Evolutionary conservation across 2,113 vertebrate species (phyloP).

Genomic region (Athene noctua): DNA sequence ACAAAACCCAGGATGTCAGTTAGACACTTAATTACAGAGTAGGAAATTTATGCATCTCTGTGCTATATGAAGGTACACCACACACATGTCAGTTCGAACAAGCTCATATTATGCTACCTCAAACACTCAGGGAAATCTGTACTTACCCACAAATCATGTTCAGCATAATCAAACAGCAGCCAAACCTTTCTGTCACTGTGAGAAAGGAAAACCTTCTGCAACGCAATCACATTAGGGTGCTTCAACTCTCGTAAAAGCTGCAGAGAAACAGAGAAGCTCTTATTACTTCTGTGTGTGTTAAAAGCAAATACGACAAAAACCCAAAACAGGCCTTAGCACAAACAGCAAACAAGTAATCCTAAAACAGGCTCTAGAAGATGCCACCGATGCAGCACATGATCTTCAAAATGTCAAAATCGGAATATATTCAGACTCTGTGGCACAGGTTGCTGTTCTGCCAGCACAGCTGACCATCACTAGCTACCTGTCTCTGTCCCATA

Average conservation of each 20-base stretch:
- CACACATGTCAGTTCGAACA: not conserved
- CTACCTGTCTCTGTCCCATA: not conserved
- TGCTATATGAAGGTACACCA: rapidly evolving
- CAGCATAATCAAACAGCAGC: slow-evolving; percentile 91
- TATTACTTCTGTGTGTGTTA: not conserved
- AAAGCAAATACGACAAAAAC: not conserved
- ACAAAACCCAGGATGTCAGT: not conserved
- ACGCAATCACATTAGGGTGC: slow-evolving; percentile 88
- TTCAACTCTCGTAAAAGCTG: slow-evolving; percentile 90
- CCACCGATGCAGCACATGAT: not conserved
- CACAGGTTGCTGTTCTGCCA: not conserved
- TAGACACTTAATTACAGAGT: not conserved
- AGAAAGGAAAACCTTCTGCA: slow-evolving; percentile 92
- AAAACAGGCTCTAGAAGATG: not conserved
- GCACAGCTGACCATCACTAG: not conserved
- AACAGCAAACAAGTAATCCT: not conserved
- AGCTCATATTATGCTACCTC: not conserved
- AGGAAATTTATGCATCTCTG: not conserved
- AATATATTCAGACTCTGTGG: rapidly evolving
- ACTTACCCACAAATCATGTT: slow-evolving; percentile 91
- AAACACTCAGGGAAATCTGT: not conserved
- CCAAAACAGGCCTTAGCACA: not conserved
- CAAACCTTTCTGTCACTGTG: slow-evolving; percentile 92
- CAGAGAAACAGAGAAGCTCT: slow-evolving; percentile 44
- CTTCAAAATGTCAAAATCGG: not conserved